Evolutionary conservation across 2,797 vertebrate genomes (phyloP).

Genomic region (Falco berigora): DNA sequence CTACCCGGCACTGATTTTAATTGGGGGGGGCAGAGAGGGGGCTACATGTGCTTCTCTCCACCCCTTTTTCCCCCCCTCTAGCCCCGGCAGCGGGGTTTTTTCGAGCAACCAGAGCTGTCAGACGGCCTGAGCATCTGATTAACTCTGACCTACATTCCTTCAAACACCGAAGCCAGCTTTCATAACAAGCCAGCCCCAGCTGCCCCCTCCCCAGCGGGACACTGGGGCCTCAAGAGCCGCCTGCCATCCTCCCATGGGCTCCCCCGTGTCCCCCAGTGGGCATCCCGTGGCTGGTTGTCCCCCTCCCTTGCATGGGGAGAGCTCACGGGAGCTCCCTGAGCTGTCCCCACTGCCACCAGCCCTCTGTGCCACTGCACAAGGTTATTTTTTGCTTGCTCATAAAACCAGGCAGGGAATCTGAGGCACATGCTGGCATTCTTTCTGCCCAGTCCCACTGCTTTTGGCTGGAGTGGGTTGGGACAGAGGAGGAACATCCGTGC

Average conservation of each 20-base stretch:
- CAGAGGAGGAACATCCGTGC: background rate
- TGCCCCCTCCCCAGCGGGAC: background rate
- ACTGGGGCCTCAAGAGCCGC: background rate
- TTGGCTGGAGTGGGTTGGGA: background rate
- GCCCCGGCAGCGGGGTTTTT: background rate
- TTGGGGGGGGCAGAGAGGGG: background rate
- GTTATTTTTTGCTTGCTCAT: background rate
- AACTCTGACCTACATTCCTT: conserved; percentile 68
- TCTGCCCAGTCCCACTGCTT: background rate
- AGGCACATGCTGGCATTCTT: background rate
- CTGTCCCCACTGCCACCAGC: background rate
- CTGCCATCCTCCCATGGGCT: background rate
- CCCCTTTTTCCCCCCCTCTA: background rate
- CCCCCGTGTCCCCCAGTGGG: background rate
- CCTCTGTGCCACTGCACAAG: background rate
- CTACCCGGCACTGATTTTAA: background rate
- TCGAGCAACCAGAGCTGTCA: conserved; percentile 22
- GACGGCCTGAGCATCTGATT: conserved; percentile 60
- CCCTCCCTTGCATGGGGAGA: background rate
- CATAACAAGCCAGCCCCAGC: background rate
- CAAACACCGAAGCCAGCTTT: conserved; percentile 15
- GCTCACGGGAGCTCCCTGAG: background rate
- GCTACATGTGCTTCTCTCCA: background rate
- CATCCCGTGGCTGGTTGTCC: background rate
- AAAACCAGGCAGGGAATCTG: background rate